phyloP scores from a whole-genome alignment of 2,888 invertebrate genomes.

The Drosophila mettleri region DNA sequence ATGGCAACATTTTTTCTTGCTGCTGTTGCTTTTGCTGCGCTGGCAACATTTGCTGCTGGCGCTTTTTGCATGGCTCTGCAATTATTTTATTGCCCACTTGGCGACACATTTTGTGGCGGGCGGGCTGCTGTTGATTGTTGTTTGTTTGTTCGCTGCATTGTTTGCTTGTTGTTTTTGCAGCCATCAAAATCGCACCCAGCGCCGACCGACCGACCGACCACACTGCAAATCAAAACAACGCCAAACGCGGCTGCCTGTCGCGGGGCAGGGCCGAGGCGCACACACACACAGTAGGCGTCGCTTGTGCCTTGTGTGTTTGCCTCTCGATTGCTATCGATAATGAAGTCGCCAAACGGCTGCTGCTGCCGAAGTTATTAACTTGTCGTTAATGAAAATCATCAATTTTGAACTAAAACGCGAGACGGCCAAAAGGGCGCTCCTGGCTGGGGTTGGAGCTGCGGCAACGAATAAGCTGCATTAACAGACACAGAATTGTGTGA shows the following conservation, averaged over 20 bases:
- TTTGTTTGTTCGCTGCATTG: constrained; percentile 16
- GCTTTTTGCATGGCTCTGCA: constrained; percentile 27
- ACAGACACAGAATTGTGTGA: constrained; percentile 56
- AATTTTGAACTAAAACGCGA: constrained; percentile 59
- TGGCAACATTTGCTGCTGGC: constrained; percentile 47
- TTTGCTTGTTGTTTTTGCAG: constrained; percentile 30
- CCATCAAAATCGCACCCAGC: constrained; percentile 28
- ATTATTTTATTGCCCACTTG: constrained; percentile 43
- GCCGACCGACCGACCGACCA: constrained; percentile 14
- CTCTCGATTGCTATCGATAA: constrained; percentile 59
- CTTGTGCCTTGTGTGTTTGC: constrained; percentile 28
- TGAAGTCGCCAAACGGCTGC: constrained; percentile 55
- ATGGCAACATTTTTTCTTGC: constrained; percentile 55
- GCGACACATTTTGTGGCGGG: constrained; percentile 49
- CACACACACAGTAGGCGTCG: constrained; percentile 6
- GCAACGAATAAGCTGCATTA: not conserved
- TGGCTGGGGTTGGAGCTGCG: not conserved
- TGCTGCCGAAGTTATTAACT: constrained; percentile 68
- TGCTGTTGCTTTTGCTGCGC: not conserved
- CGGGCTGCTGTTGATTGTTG: constrained; percentile 20
- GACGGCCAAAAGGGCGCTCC: constrained; percentile 14
- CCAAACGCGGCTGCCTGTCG: constrained; percentile 28
- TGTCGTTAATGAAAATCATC: constrained; percentile 82
- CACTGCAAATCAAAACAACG: constrained; percentile 55
- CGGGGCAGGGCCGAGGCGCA: constrained; percentile 4